phyloP scores from a whole-genome alignment of 2,113 vertebrate species.

The Ictalurus punctatus region DNA sequence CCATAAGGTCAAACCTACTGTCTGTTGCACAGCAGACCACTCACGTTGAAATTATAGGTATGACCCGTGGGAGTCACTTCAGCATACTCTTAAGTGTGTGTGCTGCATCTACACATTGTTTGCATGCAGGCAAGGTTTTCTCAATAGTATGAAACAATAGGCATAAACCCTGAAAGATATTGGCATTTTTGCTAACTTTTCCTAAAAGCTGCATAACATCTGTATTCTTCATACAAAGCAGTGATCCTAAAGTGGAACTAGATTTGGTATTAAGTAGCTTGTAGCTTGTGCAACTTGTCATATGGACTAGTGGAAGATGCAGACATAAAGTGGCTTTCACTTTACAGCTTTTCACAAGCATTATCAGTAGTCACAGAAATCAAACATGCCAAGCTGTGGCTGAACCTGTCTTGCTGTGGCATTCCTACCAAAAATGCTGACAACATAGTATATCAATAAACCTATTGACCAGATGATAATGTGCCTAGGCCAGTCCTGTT shows the following conservation, averaged over 20 bases:
- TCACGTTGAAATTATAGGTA: neutral
- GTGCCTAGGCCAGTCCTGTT: neutral
- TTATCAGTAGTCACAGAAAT: neutral
- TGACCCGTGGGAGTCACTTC: neutral
- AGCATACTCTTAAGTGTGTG: neutral
- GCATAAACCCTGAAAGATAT: neutral
- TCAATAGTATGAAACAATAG: neutral
- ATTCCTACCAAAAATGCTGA: neutral
- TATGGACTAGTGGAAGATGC: neutral
- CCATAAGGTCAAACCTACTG: neutral
- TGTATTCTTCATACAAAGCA: neutral
- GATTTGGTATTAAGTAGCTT: neutral
- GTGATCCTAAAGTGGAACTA: neutral
- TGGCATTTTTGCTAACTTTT: neutral
- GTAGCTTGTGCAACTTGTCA: neutral
- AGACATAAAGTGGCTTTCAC: neutral
- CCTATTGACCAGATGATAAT: neutral
- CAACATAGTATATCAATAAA: neutral
- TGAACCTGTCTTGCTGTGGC: neutral
- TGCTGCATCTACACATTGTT: neutral
- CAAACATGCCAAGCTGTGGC: neutral
- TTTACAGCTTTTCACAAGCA: neutral
- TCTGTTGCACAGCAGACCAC: neutral
- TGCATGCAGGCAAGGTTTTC: neutral
- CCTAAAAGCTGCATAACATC: neutral